phyloP scores from a whole-genome alignment of 1,140 invertebrate species.

The Scaptomyza graminum region DNA sequence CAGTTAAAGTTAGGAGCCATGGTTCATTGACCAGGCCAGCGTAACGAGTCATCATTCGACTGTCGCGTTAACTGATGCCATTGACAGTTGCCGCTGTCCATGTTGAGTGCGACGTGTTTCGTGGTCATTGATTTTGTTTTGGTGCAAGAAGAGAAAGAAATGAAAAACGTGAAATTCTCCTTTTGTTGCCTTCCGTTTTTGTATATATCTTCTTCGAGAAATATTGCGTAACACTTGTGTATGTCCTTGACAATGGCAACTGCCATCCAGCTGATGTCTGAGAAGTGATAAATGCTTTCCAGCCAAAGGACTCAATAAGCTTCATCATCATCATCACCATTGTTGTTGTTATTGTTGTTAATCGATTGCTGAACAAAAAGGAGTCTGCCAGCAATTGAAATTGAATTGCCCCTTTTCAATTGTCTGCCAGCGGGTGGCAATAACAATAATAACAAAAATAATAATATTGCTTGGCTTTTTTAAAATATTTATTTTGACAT shows the following conservation, averaged over 20 bases:
- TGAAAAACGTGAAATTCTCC: slow-evolving; percentile 16
- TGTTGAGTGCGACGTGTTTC: slow-evolving; percentile 14
- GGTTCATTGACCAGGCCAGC: slow-evolving; percentile 70
- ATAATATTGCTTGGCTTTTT: slow-evolving; percentile 21
- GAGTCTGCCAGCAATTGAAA: slow-evolving; percentile 13
- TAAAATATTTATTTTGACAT: neutral
- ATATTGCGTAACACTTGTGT: slow-evolving; percentile 66
- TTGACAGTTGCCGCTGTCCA: slow-evolving; percentile 21
- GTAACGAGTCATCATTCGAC: slow-evolving; percentile 46
- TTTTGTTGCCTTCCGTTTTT: slow-evolving; percentile 17
- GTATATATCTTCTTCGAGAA: neutral
- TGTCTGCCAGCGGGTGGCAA: slow-evolving; percentile 17
- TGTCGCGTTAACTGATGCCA: slow-evolving; percentile 18
- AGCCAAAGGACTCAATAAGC: slow-evolving; percentile 21
- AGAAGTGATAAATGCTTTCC: slow-evolving; percentile 55
- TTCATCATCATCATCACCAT: slow-evolving; percentile 21
- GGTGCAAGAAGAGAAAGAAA: neutral
- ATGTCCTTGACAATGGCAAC: slow-evolving; percentile 41
- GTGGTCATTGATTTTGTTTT: slow-evolving; percentile 47
- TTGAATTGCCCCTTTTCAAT: slow-evolving; percentile 18
- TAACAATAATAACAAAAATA: slow-evolving; percentile 19
- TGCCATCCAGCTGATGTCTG: neutral
- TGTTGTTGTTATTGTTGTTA: slow-evolving; percentile 26
- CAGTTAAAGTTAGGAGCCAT: slow-evolving; percentile 3
- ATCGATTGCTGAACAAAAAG: slow-evolving; percentile 24